Conservation (phyloP, 2,888 invertebrate species). For the Ophion ventricosus region DNA sequence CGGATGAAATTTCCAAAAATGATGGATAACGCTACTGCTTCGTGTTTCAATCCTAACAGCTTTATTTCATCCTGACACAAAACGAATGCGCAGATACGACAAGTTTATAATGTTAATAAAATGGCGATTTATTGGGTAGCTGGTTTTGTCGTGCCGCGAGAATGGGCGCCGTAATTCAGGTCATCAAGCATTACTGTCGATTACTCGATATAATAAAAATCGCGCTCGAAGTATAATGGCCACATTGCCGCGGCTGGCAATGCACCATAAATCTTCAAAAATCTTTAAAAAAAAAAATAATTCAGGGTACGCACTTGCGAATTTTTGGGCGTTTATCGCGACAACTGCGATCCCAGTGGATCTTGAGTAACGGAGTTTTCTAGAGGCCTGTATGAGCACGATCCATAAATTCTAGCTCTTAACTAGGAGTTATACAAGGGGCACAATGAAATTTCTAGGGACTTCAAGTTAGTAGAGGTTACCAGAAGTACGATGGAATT, state of each 20-base stretch:
- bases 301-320: background rate
- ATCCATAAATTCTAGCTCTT: too few relatives aligned
- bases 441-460: too few relatives aligned
- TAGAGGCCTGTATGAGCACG: too few relatives aligned
- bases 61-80: background rate
- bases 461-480: too few relatives aligned
- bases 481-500: background rate
- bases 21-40: background rate
- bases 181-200: conserved; percentile 73
- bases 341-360: background rate
- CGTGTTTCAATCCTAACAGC: background rate
- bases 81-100: background rate
- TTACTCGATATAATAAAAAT: background rate
- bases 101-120: background rate
- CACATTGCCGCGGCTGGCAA: background rate
- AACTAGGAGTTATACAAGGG: too few relatives aligned
- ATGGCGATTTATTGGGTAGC: background rate
- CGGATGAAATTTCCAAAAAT: conserved; percentile 82
- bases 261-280: background rate
- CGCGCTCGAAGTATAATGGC: background rate
- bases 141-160: background rate
- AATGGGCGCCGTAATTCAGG: background rate
- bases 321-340: background rate
- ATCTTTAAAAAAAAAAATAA: background rate
- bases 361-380: too few relatives aligned